Conservation (phyloP, 1,140 invertebrate species). For the Hyles vespertilio region DNA sequence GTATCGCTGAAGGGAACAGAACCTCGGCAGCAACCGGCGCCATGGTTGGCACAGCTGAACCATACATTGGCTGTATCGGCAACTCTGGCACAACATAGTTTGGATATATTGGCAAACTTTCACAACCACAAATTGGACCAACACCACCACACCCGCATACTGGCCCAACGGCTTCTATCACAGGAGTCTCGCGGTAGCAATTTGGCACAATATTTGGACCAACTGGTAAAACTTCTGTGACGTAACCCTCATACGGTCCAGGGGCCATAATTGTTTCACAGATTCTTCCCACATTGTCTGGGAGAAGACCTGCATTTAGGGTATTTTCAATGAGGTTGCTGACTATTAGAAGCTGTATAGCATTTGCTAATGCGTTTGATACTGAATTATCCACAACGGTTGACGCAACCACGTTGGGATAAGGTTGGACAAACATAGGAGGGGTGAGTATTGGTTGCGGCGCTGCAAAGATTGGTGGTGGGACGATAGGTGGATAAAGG, state of each 20-base stretch:
- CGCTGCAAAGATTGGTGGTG: not conserved
- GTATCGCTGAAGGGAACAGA: slow-evolving; percentile 30
- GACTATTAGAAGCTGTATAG: slow-evolving; percentile 45
- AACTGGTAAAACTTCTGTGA: slow-evolving; percentile 14
- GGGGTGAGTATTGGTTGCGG: not conserved
- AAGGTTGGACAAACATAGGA: too few species aligned
- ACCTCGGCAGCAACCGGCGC: slow-evolving; percentile 30
- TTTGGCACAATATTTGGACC: slow-evolving; percentile 3
- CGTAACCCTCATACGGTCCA: slow-evolving; percentile 8
- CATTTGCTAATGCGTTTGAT: slow-evolving; percentile 45
- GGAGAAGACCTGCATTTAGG: slow-evolving; percentile 13
- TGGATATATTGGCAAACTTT: not conserved
- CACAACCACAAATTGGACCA: slow-evolving; percentile 1
- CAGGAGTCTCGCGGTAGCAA: not conserved
- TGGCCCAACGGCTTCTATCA: slow-evolving; percentile 1
- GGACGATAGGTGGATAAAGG: not conserved
- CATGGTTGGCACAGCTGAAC: not conserved
- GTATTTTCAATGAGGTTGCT: slow-evolving; percentile 39
- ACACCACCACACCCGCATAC: not conserved
- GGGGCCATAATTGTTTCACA: slow-evolving; percentile 18
- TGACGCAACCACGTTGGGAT: slow-evolving; percentile 14
- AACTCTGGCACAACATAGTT: too few species aligned
- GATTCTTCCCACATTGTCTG: slow-evolving; percentile 16
- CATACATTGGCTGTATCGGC: too few species aligned
- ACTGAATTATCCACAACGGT: slow-evolving; percentile 45